Conservation (phyloP, 2,888 invertebrate genomes). For the Tethea ocularis region DNA sequence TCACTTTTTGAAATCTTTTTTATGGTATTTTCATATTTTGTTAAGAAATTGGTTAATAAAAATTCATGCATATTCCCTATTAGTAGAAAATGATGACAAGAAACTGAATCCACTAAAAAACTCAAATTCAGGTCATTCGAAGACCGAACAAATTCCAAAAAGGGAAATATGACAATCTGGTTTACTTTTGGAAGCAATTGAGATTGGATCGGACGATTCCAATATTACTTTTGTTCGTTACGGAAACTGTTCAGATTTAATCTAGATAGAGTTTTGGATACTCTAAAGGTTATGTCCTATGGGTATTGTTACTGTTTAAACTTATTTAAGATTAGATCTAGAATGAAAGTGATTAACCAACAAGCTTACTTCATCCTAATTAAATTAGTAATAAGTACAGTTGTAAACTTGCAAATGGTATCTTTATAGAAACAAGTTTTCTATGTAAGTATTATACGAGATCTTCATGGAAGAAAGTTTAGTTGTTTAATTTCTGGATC, state of each 20-base stretch:
- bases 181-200: slow-evolving; percentile 7
- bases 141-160: not conserved
- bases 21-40: too few species aligned
- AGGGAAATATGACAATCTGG: not conserved
- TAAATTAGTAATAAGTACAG: not conserved
- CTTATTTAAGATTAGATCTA: not conserved
- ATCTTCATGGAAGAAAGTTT: too few species aligned
- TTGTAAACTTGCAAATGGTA: not conserved
- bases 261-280: slow-evolving; percentile 8
- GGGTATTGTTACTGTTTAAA: not conserved
- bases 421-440: not conserved
- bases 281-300: not conserved
- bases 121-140: not conserved
- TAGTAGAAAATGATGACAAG: not conserved
- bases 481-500: too few species aligned
- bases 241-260: slow-evolving; percentile 1
- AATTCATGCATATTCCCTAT: too few species aligned
- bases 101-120: not conserved
- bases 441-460: not conserved
- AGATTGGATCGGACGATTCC: slow-evolving; percentile 7
- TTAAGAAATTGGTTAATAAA: too few species aligned
- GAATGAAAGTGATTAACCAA: not conserved
- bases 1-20: too few species aligned
- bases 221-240: slow-evolving; percentile 8
- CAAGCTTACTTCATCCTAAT: not conserved